Evolutionary conservation across 2,888 invertebrate species (phyloP).

Genomic region (Nymphalis c-album): DNA sequence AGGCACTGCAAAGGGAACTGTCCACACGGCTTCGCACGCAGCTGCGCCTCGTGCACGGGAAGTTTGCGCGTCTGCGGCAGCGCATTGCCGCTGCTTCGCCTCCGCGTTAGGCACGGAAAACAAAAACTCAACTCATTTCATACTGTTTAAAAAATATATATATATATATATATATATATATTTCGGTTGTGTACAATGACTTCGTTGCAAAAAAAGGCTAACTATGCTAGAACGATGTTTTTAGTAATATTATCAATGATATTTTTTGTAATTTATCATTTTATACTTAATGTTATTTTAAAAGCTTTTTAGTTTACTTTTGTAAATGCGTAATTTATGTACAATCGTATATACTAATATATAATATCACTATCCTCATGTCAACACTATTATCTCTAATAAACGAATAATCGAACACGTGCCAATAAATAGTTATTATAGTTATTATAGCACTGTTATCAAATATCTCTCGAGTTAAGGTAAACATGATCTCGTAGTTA

Average conservation of each 20-base stretch:
- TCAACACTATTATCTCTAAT: constrained; percentile 7
- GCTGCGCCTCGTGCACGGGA: constrained; percentile 86
- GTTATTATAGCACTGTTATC: constrained; percentile 15
- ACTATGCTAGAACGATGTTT: too few relatives aligned
- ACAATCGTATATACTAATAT: too few relatives aligned
- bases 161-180: background rate
- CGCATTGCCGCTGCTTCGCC: constrained; percentile 82
- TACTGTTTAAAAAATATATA: too few relatives aligned
- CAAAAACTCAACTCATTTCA: background rate
- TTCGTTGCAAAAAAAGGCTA: too few relatives aligned
- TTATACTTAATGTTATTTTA: background rate
- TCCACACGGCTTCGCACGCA: constrained; percentile 88
- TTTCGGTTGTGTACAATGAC: too few relatives aligned
- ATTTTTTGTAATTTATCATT: background rate
- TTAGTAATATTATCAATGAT: too few relatives aligned
- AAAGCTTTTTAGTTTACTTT: background rate
- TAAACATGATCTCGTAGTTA: constrained; percentile 37
- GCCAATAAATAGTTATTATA: constrained; percentile 35
- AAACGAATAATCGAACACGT: constrained; percentile 38
- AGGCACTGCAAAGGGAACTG: constrained; percentile 89
- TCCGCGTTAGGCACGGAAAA: constrained; percentile 49
- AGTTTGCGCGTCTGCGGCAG: constrained; percentile 87
- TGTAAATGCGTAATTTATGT: background rate
- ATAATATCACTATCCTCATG: background rate
- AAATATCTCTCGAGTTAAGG: constrained; percentile 23